These are phyloP conservation scores for Lordiphosa mommai DNA, from an alignment of 1,140 invertebrate species.

Conservation along the genomic window DNA sequence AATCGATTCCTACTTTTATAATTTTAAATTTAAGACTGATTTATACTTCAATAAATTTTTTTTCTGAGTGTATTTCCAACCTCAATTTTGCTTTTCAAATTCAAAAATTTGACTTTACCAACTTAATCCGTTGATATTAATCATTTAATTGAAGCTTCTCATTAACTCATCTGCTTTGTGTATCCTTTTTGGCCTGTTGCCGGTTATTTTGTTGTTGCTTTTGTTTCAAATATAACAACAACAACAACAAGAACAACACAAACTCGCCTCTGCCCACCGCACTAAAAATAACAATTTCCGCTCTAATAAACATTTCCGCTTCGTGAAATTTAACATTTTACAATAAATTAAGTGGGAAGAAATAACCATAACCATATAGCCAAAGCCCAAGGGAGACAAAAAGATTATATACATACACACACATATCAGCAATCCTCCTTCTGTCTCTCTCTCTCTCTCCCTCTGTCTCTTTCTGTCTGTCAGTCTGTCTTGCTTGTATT, in stretches of 20 bases:
- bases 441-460: neutral
- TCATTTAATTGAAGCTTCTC: slow-evolving; percentile 51
- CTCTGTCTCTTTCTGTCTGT: neutral
- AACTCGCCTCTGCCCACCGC: slow-evolving; percentile 50
- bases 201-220: slow-evolving; percentile 29
- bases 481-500: neutral
- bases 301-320: slow-evolving; percentile 79
- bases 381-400: neutral
- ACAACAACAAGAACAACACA: slow-evolving; percentile 13
- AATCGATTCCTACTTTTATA: no score
- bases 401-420: neutral
- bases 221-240: slow-evolving; percentile 20
- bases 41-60: no score
- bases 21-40: no score
- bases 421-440: neutral
- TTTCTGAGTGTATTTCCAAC: no score
- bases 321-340: slow-evolving; percentile 78
- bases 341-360: slow-evolving; percentile 77
- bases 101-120: no score
- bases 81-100: no score
- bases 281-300: slow-evolving; percentile 80
- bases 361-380: slow-evolving; percentile 56
- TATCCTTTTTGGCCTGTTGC: slow-evolving; percentile 27
- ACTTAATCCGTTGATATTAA: slow-evolving; percentile 38
- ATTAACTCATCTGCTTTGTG: neutral